These are phyloP conservation scores for Junonia oenone DNA, from an alignment of 2,888 invertebrate species.

Conservation along the genomic window DNA sequence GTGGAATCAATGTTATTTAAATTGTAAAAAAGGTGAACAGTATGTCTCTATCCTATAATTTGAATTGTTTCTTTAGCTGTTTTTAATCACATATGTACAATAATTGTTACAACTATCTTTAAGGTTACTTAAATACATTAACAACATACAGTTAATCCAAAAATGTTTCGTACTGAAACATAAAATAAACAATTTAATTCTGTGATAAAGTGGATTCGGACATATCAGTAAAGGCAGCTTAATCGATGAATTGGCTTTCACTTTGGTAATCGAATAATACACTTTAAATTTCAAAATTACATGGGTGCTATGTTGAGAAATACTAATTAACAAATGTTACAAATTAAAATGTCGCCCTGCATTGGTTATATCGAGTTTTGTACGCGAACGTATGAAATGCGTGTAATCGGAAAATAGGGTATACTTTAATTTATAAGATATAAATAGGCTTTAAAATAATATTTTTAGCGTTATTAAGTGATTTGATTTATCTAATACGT, in stretches of 20 bases:
- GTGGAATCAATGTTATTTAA: neutral
- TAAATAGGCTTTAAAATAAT: constrained; percentile 54
- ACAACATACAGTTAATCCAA: neutral
- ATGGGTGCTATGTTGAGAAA: constrained; percentile 30
- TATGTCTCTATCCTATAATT: constrained; percentile 1
- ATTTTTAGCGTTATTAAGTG: constrained; percentile 29
- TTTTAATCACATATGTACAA: constrained; percentile 5
- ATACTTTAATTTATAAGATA: constrained; percentile 50
- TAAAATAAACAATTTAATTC: constrained; percentile 16
- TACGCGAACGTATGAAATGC: constrained; percentile 58
- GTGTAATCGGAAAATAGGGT: constrained; percentile 72
- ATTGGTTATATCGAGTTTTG: constrained; percentile 63
- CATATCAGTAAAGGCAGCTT: constrained; percentile 23
- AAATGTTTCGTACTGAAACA: constrained; percentile 4
- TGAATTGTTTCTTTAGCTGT: neutral
- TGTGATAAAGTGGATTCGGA: constrained; percentile 21
- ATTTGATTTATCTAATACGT: constrained; percentile 42
- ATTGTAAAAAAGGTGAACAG: neutral
- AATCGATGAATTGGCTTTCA: neutral
- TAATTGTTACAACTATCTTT: constrained; percentile 1
- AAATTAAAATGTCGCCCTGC: constrained; percentile 42
- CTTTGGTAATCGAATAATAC: neutral
- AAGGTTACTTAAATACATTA: neutral
- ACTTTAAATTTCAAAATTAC: constrained; percentile 1
- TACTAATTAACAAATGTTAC: neutral